Evolutionary conservation across 1,140 invertebrate species (phyloP), one percentile per base, ranked within the genome.

Genomic region (Philotrypesis tridentata): DNA sequence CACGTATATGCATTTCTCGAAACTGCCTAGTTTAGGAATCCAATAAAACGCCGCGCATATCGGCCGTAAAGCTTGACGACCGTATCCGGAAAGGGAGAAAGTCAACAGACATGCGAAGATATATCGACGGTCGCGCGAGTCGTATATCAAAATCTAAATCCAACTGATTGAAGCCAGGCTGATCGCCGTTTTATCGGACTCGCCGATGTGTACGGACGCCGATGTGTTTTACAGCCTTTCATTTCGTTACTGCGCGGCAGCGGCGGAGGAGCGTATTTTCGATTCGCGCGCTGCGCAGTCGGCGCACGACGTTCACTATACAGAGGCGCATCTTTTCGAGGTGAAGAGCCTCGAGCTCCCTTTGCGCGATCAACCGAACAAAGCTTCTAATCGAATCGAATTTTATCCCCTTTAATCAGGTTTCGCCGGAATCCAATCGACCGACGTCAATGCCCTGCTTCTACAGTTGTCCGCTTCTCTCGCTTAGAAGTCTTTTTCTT

Each of bases 371-470:
- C 23, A 33, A 8, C 25, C 14, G 60, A 65, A 76, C 74, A 76
- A 76, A 76, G 63, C 37, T 29, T 43, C 75, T 67, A 77, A 77
- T 77, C 61, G 75, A 77, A 77, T 77, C 11, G 75, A 67, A 67
- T 67, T n/a, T 77, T n/a, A 37, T n/a, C 43, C 75, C 48, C 63
- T 77, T 77, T 77, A 48, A 77, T 77, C 75, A 61, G 33, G 61
- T 67, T 67, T 61, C 48, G 33, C 21, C 27, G 48, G 21, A 23
- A 86, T 85, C 71, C 63, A 70, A 40, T 74, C 61, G 48, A 55
- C 48, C 48, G 48, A 55, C 48, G 48, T 55, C 48, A 55, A 55
- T 55, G 48, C 48, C 21, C 48, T 6, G 48, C 17, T 17, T n/a
- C 33, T 5, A 37, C 9, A 55, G 0, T 55, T 55, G 48, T 1